A percentile compares a stretch with the other conserved stretches of the same genome.
Conservation (phyloP, 1,140 invertebrate genomes). For the Maconellicoccus hirsutus region DNA sequence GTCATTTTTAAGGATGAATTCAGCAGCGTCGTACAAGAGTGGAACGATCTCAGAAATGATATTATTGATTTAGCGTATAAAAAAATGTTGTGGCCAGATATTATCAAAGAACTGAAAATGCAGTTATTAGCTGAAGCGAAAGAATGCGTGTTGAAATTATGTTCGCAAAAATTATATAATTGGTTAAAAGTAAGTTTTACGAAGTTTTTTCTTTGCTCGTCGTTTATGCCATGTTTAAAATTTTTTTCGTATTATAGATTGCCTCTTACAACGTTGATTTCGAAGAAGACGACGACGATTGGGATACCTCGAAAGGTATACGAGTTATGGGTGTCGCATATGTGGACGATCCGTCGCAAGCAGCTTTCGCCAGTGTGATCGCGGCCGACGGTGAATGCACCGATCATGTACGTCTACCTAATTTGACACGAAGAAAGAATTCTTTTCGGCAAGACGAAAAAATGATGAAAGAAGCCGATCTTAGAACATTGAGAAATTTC, state of each 20-base stretch:
- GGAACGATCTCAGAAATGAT: slow-evolving; percentile 81
- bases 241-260: slow-evolving; percentile 36
- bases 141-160: slow-evolving; percentile 73
- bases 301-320: slow-evolving; percentile 74
- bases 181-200: slow-evolving; percentile 58
- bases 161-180: slow-evolving; percentile 73
- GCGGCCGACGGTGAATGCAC: slow-evolving; percentile 81
- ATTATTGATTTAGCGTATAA: slow-evolving; percentile 79
- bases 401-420: slow-evolving; percentile 76
- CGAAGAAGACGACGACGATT: slow-evolving; percentile 82
- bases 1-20: slow-evolving; percentile 69
- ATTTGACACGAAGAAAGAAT: slow-evolving; percentile 71
- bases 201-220: not conserved
- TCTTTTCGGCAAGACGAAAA: slow-evolving; percentile 60
- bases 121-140: slow-evolving; percentile 77
- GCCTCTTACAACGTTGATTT: slow-evolving; percentile 72
- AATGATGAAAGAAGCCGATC: slow-evolving; percentile 62
- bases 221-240: not conserved
- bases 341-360: slow-evolving; percentile 70
- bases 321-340: slow-evolving; percentile 80
- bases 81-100: slow-evolving; percentile 77
- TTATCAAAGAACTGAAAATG: slow-evolving; percentile 74
- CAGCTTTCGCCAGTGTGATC: slow-evolving; percentile 78
- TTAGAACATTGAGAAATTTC: slow-evolving; percentile 70
- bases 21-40: slow-evolving; percentile 87